These are phyloP conservation scores for Sigmodon hispidus DNA, from an alignment of 2,113 vertebrate species.

Conservation along the genomic window DNA sequence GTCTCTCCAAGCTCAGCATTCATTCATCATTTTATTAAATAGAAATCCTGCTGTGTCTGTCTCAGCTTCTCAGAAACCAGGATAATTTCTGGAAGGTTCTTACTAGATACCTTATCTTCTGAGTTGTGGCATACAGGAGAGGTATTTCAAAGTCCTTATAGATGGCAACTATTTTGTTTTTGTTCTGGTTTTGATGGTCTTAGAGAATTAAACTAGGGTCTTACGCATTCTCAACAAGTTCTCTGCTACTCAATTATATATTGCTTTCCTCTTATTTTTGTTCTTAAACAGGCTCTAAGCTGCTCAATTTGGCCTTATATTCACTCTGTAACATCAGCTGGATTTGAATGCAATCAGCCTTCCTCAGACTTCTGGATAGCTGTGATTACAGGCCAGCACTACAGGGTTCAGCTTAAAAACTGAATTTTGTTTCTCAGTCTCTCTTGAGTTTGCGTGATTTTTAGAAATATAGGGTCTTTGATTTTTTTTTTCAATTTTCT, in stretches of 20 bases:
- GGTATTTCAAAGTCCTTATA: not conserved
- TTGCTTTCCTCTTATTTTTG: not conserved
- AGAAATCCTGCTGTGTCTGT: not conserved
- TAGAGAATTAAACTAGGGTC: not conserved
- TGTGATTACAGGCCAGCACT: not conserved
- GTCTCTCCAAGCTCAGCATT: not conserved
- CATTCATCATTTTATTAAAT: not conserved
- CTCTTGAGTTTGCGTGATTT: slow-evolving; percentile 10
- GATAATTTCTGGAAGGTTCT: not conserved
- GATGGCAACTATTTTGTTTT: not conserved
- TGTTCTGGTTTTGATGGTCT: not conserved
- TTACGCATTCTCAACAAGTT: not conserved
- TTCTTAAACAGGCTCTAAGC: not conserved
- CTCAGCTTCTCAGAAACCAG: not conserved
- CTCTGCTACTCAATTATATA: not conserved
- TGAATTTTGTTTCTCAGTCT: not conserved
- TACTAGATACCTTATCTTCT: not conserved
- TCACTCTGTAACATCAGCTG: not conserved
- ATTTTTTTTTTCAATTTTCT: slow-evolving; percentile 22
- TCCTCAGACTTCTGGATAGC: not conserved
- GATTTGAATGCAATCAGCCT: not conserved
- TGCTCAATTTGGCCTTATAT: not conserved
- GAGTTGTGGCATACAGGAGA: not conserved
- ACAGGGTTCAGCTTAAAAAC: not conserved
- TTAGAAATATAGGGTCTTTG: not conserved